phyloP scores from a whole-genome alignment of 35 echinoderm and acorn worm genomes.

The Ptychodera flava region DNA sequence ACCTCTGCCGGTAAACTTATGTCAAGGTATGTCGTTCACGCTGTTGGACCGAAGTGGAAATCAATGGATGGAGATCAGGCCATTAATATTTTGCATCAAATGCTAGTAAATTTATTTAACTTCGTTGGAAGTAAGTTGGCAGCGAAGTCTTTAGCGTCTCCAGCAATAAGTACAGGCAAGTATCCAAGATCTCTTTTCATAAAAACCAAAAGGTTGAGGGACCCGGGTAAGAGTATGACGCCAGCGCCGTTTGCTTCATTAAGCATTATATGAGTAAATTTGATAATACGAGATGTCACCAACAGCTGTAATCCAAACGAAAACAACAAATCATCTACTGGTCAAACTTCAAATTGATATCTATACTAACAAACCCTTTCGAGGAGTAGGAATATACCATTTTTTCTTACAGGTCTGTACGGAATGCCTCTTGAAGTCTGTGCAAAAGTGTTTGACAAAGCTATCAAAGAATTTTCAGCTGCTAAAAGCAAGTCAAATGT shows the following conservation, averaged over 20 bases:
- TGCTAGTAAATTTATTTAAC: not conserved
- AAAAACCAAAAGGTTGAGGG: not conserved
- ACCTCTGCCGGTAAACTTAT: conserved; percentile 16
- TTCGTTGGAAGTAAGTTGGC: not conserved
- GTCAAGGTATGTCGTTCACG: conserved; percentile 5
- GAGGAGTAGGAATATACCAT: not conserved
- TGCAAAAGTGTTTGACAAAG: not conserved
- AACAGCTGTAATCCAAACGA: no score
- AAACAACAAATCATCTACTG: no score
- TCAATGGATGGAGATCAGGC: not conserved
- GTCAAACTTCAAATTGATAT: no score
- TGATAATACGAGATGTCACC: not conserved
- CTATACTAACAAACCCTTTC: no score
- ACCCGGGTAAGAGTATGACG: not conserved
- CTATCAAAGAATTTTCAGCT: not conserved
- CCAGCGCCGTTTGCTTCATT: not conserved
- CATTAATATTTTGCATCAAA: not conserved
- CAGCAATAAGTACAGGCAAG: not conserved
- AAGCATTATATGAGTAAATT: not conserved
- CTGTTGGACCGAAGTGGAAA: conserved; percentile 18
- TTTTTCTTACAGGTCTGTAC: not conserved
- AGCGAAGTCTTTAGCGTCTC: not conserved
- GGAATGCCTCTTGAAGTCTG: not conserved
- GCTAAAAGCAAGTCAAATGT: not conserved
- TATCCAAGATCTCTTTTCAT: not conserved